Conservation (phyloP, 2,797 vertebrate genomes). For the Thamnophis elegans region DNA sequence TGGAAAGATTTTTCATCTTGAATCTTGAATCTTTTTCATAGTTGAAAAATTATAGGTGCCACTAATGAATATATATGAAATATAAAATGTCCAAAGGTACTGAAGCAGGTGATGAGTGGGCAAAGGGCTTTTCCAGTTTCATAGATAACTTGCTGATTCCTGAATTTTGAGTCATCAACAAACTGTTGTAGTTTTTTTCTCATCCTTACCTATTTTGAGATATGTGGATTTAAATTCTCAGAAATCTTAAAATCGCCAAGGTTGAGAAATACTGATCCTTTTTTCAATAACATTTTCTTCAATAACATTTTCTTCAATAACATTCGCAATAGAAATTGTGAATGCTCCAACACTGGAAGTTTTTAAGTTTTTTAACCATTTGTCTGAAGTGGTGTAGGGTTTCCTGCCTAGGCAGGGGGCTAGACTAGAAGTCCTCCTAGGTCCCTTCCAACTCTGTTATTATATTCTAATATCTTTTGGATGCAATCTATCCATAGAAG, state of each 20-base stretch:
- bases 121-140: not conserved
- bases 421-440: too few species aligned
- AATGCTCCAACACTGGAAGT: too few species aligned
- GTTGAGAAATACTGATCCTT: not conserved
- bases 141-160: not conserved
- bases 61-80: not conserved
- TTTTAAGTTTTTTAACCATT: too few species aligned
- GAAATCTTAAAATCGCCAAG: not conserved
- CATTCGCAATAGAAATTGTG: too few species aligned
- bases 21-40: too few species aligned
- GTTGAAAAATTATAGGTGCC: not conserved
- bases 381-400: too few species aligned
- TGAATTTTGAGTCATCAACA: not conserved
- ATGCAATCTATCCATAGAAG: not conserved
- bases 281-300: not conserved
- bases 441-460: too few species aligned
- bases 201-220: not conserved
- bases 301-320: not conserved
- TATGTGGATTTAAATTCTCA: not conserved
- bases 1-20: constrained; percentile 15
- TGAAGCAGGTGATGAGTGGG: not conserved
- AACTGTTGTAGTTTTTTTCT: not conserved
- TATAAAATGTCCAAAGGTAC: not conserved
- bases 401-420: too few species aligned
- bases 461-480: not conserved